Evolutionary conservation across 2,888 invertebrate genomes (phyloP), one percentile per base, ranked within the genome.

Genomic region (Netelia inedita): DNA sequence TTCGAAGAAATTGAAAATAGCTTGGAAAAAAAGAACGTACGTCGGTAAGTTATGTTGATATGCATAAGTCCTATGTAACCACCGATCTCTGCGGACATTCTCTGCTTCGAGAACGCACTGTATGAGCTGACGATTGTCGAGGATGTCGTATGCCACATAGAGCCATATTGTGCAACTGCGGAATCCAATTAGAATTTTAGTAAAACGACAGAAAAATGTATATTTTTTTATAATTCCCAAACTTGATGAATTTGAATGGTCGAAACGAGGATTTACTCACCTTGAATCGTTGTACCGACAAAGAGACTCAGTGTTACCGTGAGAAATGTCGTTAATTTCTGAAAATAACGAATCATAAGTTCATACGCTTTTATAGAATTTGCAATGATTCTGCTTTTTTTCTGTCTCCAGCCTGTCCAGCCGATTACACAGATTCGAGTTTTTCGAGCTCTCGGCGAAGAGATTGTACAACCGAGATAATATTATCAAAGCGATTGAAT

Each of bases 1-100:
- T 11, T 66, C 14, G 72, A 82, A 65, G 59, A 50, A 59, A 66
- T 19, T 50, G 53, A 21, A 61, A 16, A 16, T 23, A 11, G 46
- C 16, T 10, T 14, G 53, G n/a, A 50, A 6, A 59, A 9, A 55
- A 41, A 57, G n/a, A 41, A 23, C 94, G 95, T 95, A 98, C 98
- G 97, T 94, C 96, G 96, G 89, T 99, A 96, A 75, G 99, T 99
- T 91, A 99, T 97, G 95, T 99, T 99, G 94, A 99, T 98, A 94
- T 98, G 98, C 92, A 97, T 97, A 85, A 99, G 95, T 79, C 99
- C 99, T 89, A 99, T 97, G 94, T 97, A 97, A 82, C 99, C 97
- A 53, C 98, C 98, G 88, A 99, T 96, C 94, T 97, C 96, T 90
- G 98, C 99, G 91, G 96, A 96, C 87, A 99, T 95, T 92, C 97